Percentiles rank a stretch among this genome's conserved stretches.
phyloP scores from a whole-genome alignment of 2,888 invertebrate genomes.

The Copidosoma aretas region DNA sequence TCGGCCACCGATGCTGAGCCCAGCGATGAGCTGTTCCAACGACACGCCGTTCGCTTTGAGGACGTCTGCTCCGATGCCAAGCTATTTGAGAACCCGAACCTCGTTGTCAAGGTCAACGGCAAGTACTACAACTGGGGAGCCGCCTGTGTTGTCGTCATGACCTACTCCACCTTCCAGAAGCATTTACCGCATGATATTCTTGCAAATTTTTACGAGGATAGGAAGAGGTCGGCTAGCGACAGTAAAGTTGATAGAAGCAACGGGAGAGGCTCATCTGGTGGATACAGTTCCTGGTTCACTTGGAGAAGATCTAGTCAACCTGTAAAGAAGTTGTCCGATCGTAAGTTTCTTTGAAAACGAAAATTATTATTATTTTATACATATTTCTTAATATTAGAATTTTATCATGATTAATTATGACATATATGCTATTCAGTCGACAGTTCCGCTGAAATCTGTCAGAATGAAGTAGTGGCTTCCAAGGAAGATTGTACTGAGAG shows the following conservation, averaged over 20 bases:
- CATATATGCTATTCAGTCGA: background rate
- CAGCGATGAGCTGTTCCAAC: conserved; percentile 70
- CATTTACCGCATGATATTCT: conserved; percentile 72
- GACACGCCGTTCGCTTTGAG: conserved; percentile 65
- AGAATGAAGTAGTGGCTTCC: background rate
- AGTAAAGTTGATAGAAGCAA: conserved; percentile 38
- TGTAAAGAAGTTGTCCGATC: conserved; percentile 33
- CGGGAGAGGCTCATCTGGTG: conserved; percentile 45
- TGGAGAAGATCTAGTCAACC: conserved; percentile 63
- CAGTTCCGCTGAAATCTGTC: background rate
- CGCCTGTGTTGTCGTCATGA: conserved; percentile 89
- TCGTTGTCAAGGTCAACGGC: conserved; percentile 85
- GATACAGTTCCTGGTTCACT: conserved; percentile 67
- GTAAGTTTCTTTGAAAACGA: conserved; percentile 14
- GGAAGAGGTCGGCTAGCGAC: conserved; percentile 45
- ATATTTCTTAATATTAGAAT: too few species aligned
- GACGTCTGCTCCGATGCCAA: conserved; percentile 75
- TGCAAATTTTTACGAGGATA: conserved; percentile 54
- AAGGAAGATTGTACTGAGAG: conserved; percentile 1
- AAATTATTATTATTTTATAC: background rate
- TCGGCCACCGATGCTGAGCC: conserved; percentile 63
- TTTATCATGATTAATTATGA: background rate
- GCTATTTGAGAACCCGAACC: conserved; percentile 78
- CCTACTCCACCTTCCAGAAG: conserved; percentile 84
- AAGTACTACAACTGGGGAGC: conserved; percentile 91